Evolutionary conservation across 1,140 invertebrate genomes (phyloP), one percentile per base, ranked within the genome.

Genomic region (Neodiprion virginianus): DNA sequence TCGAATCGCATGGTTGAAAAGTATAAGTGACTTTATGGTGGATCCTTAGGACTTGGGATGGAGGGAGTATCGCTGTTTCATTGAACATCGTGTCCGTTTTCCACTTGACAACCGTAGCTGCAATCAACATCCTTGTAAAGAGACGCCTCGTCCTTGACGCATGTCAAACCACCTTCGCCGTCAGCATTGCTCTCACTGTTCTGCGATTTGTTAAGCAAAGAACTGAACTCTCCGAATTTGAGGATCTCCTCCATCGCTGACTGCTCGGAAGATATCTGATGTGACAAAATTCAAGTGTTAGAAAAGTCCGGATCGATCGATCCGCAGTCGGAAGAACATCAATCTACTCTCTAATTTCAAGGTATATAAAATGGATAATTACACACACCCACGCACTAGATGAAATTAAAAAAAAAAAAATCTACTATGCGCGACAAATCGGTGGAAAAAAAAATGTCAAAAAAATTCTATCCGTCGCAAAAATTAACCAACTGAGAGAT

Each of bases 141-240:
- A 47, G 10, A n/a, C 53, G 53, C 23, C 11, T 48, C 48, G 48
- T 71, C 72, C 7, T 73, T 61, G 53, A 61, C 53, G n/a, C 73
- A 12, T 12, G n/a, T 47, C 49, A 11, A 66, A 11, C 76, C 72
- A 7, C 77, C 68, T 8, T 79, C 71, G 17, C 8, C 9, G 0
- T 71, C 74, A 8, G 74, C 70, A 1, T 81, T 75, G 8, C 79
- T 73, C 10, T 53, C 70, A 53, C 50, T 72, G 7, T 47, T 67
- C 67, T 85, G 84, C 1, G 85, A 82, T 75, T 87, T 87, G 71
- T 88, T 82, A 50, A 87, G 69, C 71, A 88, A 79, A 3, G 86
- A 88, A 77, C 85, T 88, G 72, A 87, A 86, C 73, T 88, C 84
- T 7, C 86, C 86, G 72, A 86, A 87, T 47, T 87, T 86, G 72